Evolutionary conservation across 2,888 invertebrate species (phyloP), one percentile per base, ranked within the genome.

Genomic region (Noctua janthina): DNA sequence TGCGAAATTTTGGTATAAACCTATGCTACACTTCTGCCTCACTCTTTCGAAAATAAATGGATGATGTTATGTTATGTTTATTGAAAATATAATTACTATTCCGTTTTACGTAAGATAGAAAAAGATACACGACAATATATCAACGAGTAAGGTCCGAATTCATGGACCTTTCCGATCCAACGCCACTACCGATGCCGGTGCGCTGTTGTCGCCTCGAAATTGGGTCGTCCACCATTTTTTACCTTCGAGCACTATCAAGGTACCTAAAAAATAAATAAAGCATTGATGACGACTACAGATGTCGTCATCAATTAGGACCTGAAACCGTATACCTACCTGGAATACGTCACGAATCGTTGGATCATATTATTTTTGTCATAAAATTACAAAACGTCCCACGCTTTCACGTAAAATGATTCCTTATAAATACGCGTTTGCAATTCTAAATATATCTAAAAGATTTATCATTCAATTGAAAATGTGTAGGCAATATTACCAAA

Each of bases 321-420:
- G 68, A 46, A 46, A 46, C n/a, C n/a, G 10, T 54, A 43, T 13
- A 66, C 54, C 69, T 80, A 66, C 54, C 69, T 80, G 29, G 29
- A 66, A 74, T 70, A 82, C 70, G 73, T 82, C 70, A 71, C 46
- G n/a, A 70, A 10, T 23, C n/a, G 29, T 71, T 62, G 8, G 62
- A 70, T 74, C 66, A 80, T 49, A 66, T 80, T 81, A 72, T 79
- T 81, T 80, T 71, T 85, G 39, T 80, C 54, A 54, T 74, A 20
- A 43, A 49, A 75, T 66, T 49, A 23, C 23, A 69, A 59, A 72
- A 20, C 76, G 23, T 67, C 83, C 83, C 70, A 82, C 86, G 73
- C 73, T n/a, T 35, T 39, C 23, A n/a, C 59, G 82, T 10, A 35
- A 86, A 20, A 76, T 23, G 54, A 74, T 43, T 76, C 23, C 64